These are phyloP conservation scores for Dorcus parallelipipedus DNA, from an alignment of 2,888 invertebrate genomes.

Conservation along the genomic window DNA sequence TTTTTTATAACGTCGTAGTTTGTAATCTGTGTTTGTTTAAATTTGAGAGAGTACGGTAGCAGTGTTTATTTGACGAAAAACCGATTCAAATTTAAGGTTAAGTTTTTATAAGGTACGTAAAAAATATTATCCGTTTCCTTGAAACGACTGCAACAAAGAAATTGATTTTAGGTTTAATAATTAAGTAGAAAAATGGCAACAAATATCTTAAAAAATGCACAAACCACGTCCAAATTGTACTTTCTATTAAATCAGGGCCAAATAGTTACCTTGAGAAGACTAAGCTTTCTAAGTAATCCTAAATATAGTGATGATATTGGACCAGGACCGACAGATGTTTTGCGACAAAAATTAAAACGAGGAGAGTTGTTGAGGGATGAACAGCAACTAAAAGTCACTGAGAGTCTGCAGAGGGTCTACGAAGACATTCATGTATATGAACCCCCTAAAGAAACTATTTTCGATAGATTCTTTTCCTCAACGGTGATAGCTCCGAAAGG, in stretches of 20 bases:
- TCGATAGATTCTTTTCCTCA: conserved; percentile 40
- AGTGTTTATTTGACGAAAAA: too few species aligned
- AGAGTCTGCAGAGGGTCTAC: conserved; percentile 68
- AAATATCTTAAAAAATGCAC: not conserved
- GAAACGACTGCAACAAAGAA: too few species aligned
- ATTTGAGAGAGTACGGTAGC: too few species aligned
- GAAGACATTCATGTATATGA: conserved; percentile 59
- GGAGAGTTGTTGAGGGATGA: conserved; percentile 64
- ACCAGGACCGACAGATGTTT: conserved; percentile 17
- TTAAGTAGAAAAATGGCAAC: conserved; percentile 1
- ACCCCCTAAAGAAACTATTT: conserved; percentile 50
- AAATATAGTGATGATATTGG: not conserved
- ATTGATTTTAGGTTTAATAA: too few species aligned
- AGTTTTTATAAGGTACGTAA: too few species aligned
- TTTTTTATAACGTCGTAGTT: too few species aligned
- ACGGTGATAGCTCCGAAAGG: conserved; percentile 62
- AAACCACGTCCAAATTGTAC: not conserved
- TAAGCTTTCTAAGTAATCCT: not conserved
- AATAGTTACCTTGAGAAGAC: not conserved
- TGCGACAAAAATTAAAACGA: conserved; percentile 51
- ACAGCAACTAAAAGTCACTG: conserved; percentile 68
- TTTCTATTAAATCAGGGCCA: not conserved
- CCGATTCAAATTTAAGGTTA: too few species aligned
- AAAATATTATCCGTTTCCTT: too few species aligned
- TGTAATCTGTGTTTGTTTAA: too few species aligned